These are phyloP conservation scores for Dissostichus mawsoni DNA, from an alignment of 2,113 vertebrate species.

Conservation along the genomic window DNA sequence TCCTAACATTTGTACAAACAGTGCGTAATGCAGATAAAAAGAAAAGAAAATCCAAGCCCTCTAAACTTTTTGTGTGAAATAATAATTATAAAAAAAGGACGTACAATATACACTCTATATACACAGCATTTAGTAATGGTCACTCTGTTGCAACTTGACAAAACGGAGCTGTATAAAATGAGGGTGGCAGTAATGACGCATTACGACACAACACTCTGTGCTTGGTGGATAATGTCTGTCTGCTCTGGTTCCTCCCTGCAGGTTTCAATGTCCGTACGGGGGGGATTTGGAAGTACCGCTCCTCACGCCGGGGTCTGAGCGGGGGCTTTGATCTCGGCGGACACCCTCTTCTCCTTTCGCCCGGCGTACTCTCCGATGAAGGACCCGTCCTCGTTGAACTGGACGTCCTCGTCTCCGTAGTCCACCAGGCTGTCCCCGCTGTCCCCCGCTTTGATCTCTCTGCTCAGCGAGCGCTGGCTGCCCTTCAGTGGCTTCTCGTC, in stretches of 20 bases:
- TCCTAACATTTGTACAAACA: slow-evolving; percentile 58
- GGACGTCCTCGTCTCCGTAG: slow-evolving; percentile 93
- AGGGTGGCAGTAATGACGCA: slow-evolving; percentile 76
- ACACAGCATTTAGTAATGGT: slow-evolving; percentile 78
- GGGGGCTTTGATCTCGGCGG: slow-evolving; percentile 90
- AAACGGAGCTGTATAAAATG: slow-evolving; percentile 74
- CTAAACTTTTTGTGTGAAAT: slow-evolving; percentile 60
- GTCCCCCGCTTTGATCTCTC: slow-evolving; percentile 89
- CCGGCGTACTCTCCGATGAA: slow-evolving; percentile 96
- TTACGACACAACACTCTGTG: slow-evolving; percentile 70
- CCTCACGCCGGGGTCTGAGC: slow-evolving; percentile 84
- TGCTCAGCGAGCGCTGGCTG: slow-evolving; percentile 89
- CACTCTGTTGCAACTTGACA: slow-evolving; percentile 73
- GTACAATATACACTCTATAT: slow-evolving; percentile 79
- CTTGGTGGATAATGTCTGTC: slow-evolving; percentile 68
- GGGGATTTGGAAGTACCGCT: slow-evolving; percentile 37
- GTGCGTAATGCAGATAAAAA: slow-evolving; percentile 44
- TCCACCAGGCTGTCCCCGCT: slow-evolving; percentile 97
- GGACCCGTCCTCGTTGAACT: slow-evolving; percentile 97
- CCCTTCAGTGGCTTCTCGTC: slow-evolving; percentile 97
- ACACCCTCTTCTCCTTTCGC: slow-evolving; percentile 91
- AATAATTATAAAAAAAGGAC: slow-evolving; percentile 78
- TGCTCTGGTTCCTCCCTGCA: slow-evolving; percentile 45
- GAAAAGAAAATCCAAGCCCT: slow-evolving; percentile 57
- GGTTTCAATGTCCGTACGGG: slow-evolving; percentile 52